Percentiles rank a stretch among this genome's conserved stretches.
phyloP scores from a whole-genome alignment of 2,797 vertebrate species.

The Poecile montanus region DNA sequence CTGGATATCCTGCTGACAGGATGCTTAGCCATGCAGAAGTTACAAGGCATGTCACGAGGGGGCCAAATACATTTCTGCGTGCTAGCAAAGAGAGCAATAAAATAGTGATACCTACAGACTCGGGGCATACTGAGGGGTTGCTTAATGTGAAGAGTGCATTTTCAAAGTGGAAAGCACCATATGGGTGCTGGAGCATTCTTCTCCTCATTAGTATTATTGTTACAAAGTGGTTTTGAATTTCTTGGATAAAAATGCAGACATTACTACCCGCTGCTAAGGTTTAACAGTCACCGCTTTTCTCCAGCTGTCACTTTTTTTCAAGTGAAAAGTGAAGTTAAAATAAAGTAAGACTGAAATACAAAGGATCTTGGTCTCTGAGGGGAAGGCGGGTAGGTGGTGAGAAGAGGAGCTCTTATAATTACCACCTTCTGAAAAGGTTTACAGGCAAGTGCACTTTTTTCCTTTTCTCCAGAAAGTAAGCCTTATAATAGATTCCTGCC shows the following conservation, averaged over 20 bases:
- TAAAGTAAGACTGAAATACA: slow-evolving; percentile 43
- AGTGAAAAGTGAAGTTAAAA: slow-evolving; percentile 48
- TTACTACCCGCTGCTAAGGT: slow-evolving; percentile 53
- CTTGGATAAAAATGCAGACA: slow-evolving; percentile 29
- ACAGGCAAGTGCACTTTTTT: not conserved
- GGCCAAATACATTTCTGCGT: not conserved
- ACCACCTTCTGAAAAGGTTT: slow-evolving; percentile 44
- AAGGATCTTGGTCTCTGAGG: slow-evolving; percentile 44
- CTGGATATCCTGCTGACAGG: not conserved
- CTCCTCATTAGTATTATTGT: slow-evolving; percentile 11
- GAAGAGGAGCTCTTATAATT: slow-evolving; percentile 52
- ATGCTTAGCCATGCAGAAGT: not conserved
- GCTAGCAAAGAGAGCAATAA: not conserved
- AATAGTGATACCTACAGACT: not conserved
- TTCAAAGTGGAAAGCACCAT: not conserved
- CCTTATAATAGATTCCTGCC: not conserved
- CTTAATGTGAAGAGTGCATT: not conserved
- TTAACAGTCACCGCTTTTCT: slow-evolving; percentile 38
- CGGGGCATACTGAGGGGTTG: not conserved
- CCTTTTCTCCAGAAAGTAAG: slow-evolving; percentile 31
- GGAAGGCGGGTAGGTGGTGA: slow-evolving; percentile 11
- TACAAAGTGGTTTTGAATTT: slow-evolving; percentile 31
- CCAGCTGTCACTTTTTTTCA: slow-evolving; percentile 43
- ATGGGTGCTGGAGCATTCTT: not conserved
- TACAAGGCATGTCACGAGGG: not conserved